Percentiles rank a stretch among this genome's conserved stretches.
Evolutionary conservation across 2,888 invertebrate species (phyloP).

Genomic region (Cantharis lateralis): DNA sequence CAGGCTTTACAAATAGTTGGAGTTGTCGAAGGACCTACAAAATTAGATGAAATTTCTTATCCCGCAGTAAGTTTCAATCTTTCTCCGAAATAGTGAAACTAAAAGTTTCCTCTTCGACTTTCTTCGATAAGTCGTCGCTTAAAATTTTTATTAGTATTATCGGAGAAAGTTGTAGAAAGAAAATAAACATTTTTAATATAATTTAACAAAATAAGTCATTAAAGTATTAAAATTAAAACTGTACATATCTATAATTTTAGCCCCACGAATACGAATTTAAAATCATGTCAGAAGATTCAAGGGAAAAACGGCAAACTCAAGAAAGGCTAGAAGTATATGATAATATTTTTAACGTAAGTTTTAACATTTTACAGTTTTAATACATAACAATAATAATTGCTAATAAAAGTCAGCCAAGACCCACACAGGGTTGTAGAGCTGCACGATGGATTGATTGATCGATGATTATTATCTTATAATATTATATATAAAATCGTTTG

Average conservation of each 20-base stretch:
- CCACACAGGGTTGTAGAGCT: no score
- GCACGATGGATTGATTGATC: no score
- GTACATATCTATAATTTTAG: conserved; percentile 36
- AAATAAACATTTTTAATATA: not conserved
- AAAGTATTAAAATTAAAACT: not conserved
- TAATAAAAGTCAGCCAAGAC: no score
- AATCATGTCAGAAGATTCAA: conserved; percentile 40
- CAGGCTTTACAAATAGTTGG: conserved; percentile 53
- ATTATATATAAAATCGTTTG: no score
- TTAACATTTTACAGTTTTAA: not conserved
- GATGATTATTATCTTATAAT: no score
- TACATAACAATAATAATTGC: not conserved
- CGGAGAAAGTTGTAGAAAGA: not conserved
- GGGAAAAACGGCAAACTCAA: conserved; percentile 48
- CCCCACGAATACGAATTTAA: conserved; percentile 45
- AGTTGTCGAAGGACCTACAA: conserved; percentile 49
- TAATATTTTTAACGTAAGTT: conserved; percentile 53
- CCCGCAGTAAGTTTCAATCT: conserved; percentile 37
- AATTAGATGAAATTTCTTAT: conserved; percentile 45
- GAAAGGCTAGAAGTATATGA: conserved; percentile 49
- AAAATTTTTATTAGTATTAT: not conserved
- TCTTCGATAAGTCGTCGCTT: not conserved
- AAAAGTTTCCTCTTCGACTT: not conserved
- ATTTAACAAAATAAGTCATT: not conserved
- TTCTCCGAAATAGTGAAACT: not conserved